Base-by-base conservation (phyloP, 2,797 vertebrate genomes). In the Rachycentron canadum region DNA sequence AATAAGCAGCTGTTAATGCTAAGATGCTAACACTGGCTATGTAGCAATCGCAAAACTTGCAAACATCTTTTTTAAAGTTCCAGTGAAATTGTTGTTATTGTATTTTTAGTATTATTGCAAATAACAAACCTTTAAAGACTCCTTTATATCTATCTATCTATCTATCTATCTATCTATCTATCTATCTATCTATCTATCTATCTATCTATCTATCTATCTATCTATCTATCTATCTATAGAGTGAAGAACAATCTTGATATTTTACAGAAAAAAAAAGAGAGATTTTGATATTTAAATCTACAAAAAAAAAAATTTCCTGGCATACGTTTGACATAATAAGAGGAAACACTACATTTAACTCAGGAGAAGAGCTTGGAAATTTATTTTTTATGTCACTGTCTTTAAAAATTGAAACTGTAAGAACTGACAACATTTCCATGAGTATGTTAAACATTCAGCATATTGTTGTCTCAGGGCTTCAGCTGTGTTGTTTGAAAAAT, bases 341-440 rank as follows among this genome's bases (percentile, higher is more conserved):
- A 59, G 13, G 16, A 10, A 43, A 26, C 43, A 53, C 26, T 55
- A 40, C 71, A 41, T 76, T 76, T 62, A 56, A 76, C 60, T 25
- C 40, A 66, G 9, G 45, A 47, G 2, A 60, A 61, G 26, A 67
- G 67, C 41, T 34, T 26, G 13, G 10, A 67, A 58, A 81, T 75
- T 0, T 17, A 58, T 45, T 53, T 80, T 82, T 79, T 2, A 49
- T 78, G 58, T 36, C 12, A 10, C 30, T 14, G 16, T 36, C 58
- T 79, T 85, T 62, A 84, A 79, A 81, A 77, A 75, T 80, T 69
- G 0, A 82, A 49, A 21, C 25, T 7, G 9, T 55, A 16, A 14
- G 7, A 71, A 26, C 32, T 38, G 30, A 76, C 60, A 67, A 11
- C 60, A 25, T 50, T 62, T 38, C 47, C 14, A 1, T 21, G 23